These are phyloP conservation scores for Mastacembelus armatus DNA, from an alignment of 2,797 vertebrate genomes.

Conservation along the genomic window DNA sequence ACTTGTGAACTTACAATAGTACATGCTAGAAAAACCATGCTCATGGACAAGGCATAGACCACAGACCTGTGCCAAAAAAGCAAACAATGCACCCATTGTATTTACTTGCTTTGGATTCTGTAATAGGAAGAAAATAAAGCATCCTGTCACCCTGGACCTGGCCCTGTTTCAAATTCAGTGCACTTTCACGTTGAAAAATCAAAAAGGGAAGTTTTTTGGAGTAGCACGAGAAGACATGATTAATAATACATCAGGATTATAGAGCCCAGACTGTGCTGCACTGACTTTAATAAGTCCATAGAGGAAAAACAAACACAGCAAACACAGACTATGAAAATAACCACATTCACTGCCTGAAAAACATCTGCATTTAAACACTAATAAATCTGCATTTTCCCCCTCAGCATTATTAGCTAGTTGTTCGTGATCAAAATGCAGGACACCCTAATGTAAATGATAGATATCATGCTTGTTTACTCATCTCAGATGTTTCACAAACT, in stretches of 20 bases:
- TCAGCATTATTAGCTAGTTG: constrained; percentile 46
- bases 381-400: constrained; percentile 59
- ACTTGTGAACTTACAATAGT: constrained; percentile 36
- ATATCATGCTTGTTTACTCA: constrained; percentile 20
- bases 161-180: constrained; percentile 68
- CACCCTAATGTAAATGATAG: constrained; percentile 42
- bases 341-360: constrained; percentile 63
- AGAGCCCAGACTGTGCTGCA: constrained; percentile 77
- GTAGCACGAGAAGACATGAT: constrained; percentile 78
- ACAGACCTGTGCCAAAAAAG: constrained; percentile 33
- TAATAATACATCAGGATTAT: constrained; percentile 87
- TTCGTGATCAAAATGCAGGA: constrained; percentile 55
- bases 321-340: constrained; percentile 74
- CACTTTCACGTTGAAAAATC: constrained; percentile 70
- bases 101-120: constrained; percentile 59
- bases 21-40: constrained; percentile 33
- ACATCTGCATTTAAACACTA: constrained; percentile 75
- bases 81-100: constrained; percentile 61
- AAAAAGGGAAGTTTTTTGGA: constrained; percentile 69
- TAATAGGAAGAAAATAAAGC: constrained; percentile 69
- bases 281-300: constrained; percentile 83
- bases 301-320: constrained; percentile 80
- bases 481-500: constrained; percentile 47
- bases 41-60: constrained; percentile 35
- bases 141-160: constrained; percentile 68